Percentiles rank a stretch among this genome's conserved stretches.
Evolutionary conservation across 2,113 vertebrate species (phyloP).

Genomic region (Tor tambroides): DNA sequence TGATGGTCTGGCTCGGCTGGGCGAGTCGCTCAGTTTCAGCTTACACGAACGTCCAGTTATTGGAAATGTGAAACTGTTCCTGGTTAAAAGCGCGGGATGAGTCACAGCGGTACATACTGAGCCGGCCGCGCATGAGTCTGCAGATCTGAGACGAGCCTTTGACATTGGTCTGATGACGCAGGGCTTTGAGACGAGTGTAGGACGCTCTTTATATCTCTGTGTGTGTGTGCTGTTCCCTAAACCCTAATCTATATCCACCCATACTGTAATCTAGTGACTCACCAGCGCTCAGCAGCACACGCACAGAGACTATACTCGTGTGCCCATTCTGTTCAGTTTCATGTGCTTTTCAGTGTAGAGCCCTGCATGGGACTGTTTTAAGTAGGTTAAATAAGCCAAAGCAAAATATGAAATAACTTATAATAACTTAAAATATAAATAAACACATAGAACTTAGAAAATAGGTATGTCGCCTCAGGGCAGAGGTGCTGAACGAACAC

Average conservation of each 20-base stretch:
- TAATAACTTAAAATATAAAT: too few species aligned
- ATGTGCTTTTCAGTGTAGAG: not conserved
- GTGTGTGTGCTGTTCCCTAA: not conserved
- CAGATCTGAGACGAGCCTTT: not conserved
- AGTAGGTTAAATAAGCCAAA: too few species aligned
- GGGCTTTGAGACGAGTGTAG: not conserved
- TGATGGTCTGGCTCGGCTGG: not conserved
- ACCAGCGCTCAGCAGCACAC: not conserved
- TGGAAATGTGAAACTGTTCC: not conserved
- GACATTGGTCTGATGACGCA: not conserved
- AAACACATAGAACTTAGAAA: too few species aligned
- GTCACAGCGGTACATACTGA: not conserved
- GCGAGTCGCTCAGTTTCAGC: not conserved
- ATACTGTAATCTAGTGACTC: not conserved
- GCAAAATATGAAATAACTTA: too few species aligned
- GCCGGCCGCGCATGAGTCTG: not conserved
- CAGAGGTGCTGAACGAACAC: too few species aligned
- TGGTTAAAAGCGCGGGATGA: not conserved
- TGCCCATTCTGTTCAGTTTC: not conserved
- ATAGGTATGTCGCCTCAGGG: too few species aligned
- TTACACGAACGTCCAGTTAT: not conserved
- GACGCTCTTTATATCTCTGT: not conserved
- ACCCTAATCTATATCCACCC: conserved; percentile 6
- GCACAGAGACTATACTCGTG: not conserved
- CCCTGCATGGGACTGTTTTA: too few species aligned